Base-by-base conservation (phyloP, 2,113 vertebrate species). In the Narcine bancroftii region DNA sequence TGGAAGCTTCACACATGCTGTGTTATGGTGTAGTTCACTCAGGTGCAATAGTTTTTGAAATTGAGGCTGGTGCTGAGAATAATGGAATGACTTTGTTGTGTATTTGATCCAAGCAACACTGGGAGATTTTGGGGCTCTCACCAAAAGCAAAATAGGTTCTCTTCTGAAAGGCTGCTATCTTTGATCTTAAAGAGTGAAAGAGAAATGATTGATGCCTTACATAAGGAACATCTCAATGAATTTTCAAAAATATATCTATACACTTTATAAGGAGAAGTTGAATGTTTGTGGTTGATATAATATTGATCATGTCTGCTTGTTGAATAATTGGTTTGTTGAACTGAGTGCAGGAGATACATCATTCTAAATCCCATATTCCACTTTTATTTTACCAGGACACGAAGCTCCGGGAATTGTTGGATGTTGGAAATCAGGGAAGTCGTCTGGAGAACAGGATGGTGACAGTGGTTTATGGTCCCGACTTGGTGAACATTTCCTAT, bases 401-500 rank as follows among this genome's bases (percentile, higher is more conserved):
- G 0, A 99, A 99, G 93, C 95, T 99, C 93, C 98, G 98, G 0
- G 99, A 99, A 92, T 96, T 97, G 36, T 93, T 99, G 96, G 98
- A 99, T 36, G 96, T 97, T 79, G 98, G 97, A 65, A 98, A 97
- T 1, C 92, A 96, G 1, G 96, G 95, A 65, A 97, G 97, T 10
- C 97, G 97, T 75, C 95, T 99, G 95, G 99, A 99, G 93, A 97
- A 97, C 93, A 96, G 97, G 92, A 97, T 99, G 97, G 94, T 99
- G 93, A 99, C 97, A 0, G 98, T 99, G 93, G 99, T 98, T 60
- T 97, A 97, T 0, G 98, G 98, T 10, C 96, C 96, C 0, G 99
- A 99, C 94, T 95, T 99, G 94, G 98, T 99, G 92, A 99, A 98
- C 94, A 98, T 99, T 93, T 98, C 97, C 0, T 98, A 97, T 95